Base-by-base conservation (phyloP, 2,888 invertebrate species). In the Protula sp. region DNA sequence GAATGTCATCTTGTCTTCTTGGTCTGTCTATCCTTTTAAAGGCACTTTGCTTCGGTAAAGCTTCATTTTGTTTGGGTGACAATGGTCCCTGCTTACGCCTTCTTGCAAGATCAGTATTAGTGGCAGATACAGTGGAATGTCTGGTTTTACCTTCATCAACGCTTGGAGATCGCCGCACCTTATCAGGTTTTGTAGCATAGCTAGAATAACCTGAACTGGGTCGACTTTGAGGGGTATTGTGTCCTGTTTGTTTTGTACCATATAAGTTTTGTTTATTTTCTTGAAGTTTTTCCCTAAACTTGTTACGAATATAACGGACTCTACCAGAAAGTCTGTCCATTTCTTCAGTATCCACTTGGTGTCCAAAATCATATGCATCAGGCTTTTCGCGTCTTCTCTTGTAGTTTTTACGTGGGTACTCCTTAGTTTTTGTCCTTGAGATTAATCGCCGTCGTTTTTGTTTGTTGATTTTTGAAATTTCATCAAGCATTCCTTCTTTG, bases 321-420 rank as follows among this genome's bases (percentile, higher is more conserved):
- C 55, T 54, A 2, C 63, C 60, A 3, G 56, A 24, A 47, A 30
- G 54, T 26, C 48, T 51, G 30, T 65, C 60, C 30, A 65, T 45
- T 26, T 65, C 63, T 3, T 60, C 54, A 1, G 28, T 9, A 31
- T 57, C 57, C 9, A 57, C 31, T 31, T 55, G 45, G 9, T 14
- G 5, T 4, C 4, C 19, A 4, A 26, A 9, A 14, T 29, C 4
- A 26, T n/a, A 19, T 5, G 28, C 24, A 22, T 30, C 22, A 14
- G 61, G 61, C 50, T 59, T 58, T 53, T 61, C 59, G 26, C 59
- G 47, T 30, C 56, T 55, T 30, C 60, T 38, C 30, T 55, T 65
- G 47, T 62, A 51, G 24, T 50, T 38, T 28, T 58, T 60, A 50
- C 52, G 57, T 14, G 67, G 67, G 38, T 68, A 66, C n/a, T 31